These are phyloP conservation scores for Drosophila mercatorum DNA, from an alignment of 2,888 invertebrate species.

Conservation along the genomic window DNA sequence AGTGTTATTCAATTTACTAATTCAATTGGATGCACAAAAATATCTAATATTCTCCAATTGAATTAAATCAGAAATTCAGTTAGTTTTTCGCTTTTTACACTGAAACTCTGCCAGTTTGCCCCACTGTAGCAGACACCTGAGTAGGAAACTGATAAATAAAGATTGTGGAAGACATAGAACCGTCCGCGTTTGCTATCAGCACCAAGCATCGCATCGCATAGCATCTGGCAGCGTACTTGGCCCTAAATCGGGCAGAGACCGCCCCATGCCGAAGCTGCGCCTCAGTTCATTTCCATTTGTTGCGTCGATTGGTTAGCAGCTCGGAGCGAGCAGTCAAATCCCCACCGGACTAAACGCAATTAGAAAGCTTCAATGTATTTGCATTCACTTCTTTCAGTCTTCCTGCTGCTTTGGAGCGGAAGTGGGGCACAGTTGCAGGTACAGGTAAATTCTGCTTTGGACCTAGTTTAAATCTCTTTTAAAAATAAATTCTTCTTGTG, in stretches of 20 bases:
- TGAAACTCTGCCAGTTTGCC: not conserved
- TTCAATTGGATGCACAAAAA: not conserved
- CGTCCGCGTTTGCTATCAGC: slow-evolving; percentile 65
- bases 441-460: slow-evolving; percentile 33
- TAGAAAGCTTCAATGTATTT: slow-evolving; percentile 58
- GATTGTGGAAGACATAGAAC: slow-evolving; percentile 60
- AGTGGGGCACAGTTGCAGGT: slow-evolving; percentile 64
- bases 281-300: slow-evolving; percentile 68
- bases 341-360: slow-evolving; percentile 23
- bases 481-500: slow-evolving; percentile 14
- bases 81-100: not conserved
- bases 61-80: too few species aligned
- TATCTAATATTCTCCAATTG: not conserved
- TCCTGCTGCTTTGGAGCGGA: slow-evolving; percentile 62
- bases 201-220: slow-evolving; percentile 61
- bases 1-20: not conserved
- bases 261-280: slow-evolving; percentile 47
- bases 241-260: slow-evolving; percentile 70
- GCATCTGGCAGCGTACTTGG: slow-evolving; percentile 73
- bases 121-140: slow-evolving; percentile 63
- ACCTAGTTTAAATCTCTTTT: not conserved
- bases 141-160: slow-evolving; percentile 79
- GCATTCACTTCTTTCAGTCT: slow-evolving; percentile 57
- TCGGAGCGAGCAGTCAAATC: slow-evolving; percentile 33
- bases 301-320: slow-evolving; percentile 52